Percentiles rank a stretch among this genome's conserved stretches.
These are phyloP conservation scores for Cyrtodaria siliqua DNA, from an alignment of 2,888 invertebrate species.

Conservation along the genomic window DNA sequence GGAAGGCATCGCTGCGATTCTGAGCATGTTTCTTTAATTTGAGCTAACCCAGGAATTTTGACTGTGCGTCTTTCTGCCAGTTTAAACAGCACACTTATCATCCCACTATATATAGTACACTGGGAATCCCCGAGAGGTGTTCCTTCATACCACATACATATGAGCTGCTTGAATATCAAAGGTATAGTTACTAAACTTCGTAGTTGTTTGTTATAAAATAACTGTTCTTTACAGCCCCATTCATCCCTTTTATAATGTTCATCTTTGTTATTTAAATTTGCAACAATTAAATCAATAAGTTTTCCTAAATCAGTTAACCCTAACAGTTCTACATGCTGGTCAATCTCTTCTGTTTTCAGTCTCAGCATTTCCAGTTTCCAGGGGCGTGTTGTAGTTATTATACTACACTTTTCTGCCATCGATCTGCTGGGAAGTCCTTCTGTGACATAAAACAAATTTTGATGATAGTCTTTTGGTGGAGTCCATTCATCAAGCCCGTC, in stretches of 20 bases:
- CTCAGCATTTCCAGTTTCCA: constrained; percentile 9
- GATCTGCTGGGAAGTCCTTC: neutral
- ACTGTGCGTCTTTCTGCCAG: neutral
- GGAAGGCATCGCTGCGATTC: neutral
- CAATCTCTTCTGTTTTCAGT: neutral
- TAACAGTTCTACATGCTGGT: neutral
- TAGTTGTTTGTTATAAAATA: neutral
- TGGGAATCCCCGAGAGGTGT: neutral
- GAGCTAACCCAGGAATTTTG: no score
- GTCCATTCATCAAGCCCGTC: no score
- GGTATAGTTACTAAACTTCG: neutral
- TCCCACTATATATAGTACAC: constrained; percentile 4
- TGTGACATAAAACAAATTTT: no score
- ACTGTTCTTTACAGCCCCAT: neutral
- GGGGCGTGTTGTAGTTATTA: no score
- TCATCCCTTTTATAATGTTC: neutral
- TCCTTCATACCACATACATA: constrained; percentile 22
- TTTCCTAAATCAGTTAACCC: neutral
- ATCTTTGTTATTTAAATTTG: neutral
- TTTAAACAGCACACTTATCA: constrained; percentile 2
- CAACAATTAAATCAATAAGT: neutral
- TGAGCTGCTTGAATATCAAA: constrained; percentile 9
- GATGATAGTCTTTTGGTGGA: no score
- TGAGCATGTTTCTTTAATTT: neutral
- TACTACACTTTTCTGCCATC: no score